A percentile compares a stretch with the other conserved stretches of the same genome.
Conservation (phyloP, 2,888 invertebrate species). For the Drosophila macrospina region DNA sequence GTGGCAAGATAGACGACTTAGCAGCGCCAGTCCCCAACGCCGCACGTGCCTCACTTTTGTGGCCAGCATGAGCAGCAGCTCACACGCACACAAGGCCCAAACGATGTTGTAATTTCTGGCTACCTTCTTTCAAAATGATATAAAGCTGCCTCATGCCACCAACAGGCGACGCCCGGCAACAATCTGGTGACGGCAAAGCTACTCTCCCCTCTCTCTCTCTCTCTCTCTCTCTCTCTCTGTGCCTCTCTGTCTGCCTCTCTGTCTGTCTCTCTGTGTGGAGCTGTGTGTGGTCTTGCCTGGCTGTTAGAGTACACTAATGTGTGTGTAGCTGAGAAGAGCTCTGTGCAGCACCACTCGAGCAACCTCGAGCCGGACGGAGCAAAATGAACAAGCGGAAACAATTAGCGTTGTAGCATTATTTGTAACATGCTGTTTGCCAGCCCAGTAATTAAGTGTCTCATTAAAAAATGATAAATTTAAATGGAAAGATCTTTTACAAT, state of each 20-base stretch:
- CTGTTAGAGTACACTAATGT: slow-evolving; percentile 1
- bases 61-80: slow-evolving; percentile 29
- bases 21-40: slow-evolving; percentile 35
- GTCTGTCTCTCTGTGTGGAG: slow-evolving; percentile 16
- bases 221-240: slow-evolving; percentile 14
- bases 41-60: slow-evolving; percentile 65
- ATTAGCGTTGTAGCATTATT: slow-evolving; percentile 79
- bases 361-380: slow-evolving; percentile 38
- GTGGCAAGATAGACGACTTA: slow-evolving; percentile 67
- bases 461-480: slow-evolving; percentile 81
- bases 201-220: slow-evolving; percentile 3
- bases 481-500: slow-evolving; percentile 69
- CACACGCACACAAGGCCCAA: slow-evolving; percentile 47
- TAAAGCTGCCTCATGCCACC: slow-evolving; percentile 46
- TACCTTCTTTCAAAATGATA: slow-evolving; percentile 68
- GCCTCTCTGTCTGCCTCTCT: slow-evolving; percentile 11
- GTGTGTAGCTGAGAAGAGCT: slow-evolving; percentile 7
- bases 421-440: slow-evolving; percentile 75
- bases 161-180: slow-evolving; percentile 30
- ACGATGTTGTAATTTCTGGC: slow-evolving; percentile 67
- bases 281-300: slow-evolving; percentile 9
- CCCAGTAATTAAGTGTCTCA: slow-evolving; percentile 77
- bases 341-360: slow-evolving; percentile 11
- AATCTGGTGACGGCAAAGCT: slow-evolving; percentile 42
- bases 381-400: slow-evolving; percentile 80